Evolutionary conservation across 2,888 invertebrate genomes (phyloP).

Genomic region (Drosophila macrothrix): DNA sequence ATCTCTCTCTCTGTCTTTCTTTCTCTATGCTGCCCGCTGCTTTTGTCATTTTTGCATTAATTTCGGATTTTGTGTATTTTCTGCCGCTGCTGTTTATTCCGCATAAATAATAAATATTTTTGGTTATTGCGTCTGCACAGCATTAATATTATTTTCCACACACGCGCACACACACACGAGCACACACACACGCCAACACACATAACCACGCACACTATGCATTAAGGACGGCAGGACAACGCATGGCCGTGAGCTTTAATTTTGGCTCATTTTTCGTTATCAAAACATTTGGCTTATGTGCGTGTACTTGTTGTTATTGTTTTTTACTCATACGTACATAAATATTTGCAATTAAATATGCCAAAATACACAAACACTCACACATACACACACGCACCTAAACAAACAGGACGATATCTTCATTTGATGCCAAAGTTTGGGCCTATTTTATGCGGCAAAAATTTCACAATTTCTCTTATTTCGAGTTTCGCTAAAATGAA

Average conservation of each 20-base stretch:
- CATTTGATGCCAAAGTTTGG: slow-evolving; percentile 11
- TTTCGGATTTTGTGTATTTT: slow-evolving; percentile 72
- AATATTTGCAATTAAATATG: slow-evolving; percentile 79
- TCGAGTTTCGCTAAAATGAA: neutral
- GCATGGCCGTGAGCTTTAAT: slow-evolving; percentile 73
- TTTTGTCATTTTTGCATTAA: slow-evolving; percentile 81
- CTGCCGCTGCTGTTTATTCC: slow-evolving; percentile 76
- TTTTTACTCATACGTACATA: slow-evolving; percentile 49
- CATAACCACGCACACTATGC: slow-evolving; percentile 39
- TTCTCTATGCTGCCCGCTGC: slow-evolving; percentile 54
- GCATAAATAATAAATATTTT: slow-evolving; percentile 81
- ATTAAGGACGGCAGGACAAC: slow-evolving; percentile 53
- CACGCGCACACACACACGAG: slow-evolving; percentile 10
- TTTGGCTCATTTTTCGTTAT: slow-evolving; percentile 78
- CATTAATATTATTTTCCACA: slow-evolving; percentile 76
- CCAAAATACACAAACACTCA: slow-evolving; percentile 28
- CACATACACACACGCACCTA: slow-evolving; percentile 9
- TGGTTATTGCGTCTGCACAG: slow-evolving; percentile 79
- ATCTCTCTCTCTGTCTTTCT: slow-evolving; percentile 3
- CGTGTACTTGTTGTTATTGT: slow-evolving; percentile 57
- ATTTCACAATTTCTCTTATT: slow-evolving; percentile 4
- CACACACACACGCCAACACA: neutral
- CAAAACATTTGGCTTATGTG: slow-evolving; percentile 67
- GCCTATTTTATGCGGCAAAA: slow-evolving; percentile 8
- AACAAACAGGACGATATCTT: slow-evolving; percentile 24